A percentile compares a stretch with the other conserved stretches of the same genome.
Conservation (phyloP, 2,797 vertebrate species). For the Mallotus villosus region DNA sequence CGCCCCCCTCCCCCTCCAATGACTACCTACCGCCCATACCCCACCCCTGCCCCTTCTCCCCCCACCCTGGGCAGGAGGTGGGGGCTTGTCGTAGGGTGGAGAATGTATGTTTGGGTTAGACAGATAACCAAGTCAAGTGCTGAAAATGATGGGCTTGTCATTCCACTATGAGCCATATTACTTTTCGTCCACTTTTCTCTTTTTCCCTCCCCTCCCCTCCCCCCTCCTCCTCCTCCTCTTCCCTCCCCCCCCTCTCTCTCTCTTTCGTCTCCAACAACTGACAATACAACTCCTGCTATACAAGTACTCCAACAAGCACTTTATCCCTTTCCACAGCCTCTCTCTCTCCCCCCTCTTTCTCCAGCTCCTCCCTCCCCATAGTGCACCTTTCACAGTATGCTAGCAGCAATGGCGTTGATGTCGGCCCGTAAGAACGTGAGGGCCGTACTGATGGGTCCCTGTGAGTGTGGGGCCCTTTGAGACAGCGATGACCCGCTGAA, state of each 20-base stretch:
- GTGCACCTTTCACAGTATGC: slow-evolving; percentile 77
- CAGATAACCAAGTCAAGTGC: slow-evolving; percentile 64
- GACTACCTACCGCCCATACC: neutral
- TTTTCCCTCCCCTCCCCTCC: slow-evolving; percentile 29
- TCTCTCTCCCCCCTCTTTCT: slow-evolving; percentile 2
- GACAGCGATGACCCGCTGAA: slow-evolving; percentile 88
- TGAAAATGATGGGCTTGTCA: slow-evolving; percentile 75
- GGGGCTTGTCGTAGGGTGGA: slow-evolving; percentile 53
- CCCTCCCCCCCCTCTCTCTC: slow-evolving; percentile 16
- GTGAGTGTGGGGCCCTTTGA: slow-evolving; percentile 92
- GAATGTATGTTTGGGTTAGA: slow-evolving; percentile 32
- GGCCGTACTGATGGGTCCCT: slow-evolving; percentile 88
- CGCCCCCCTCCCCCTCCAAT: slow-evolving; percentile 67
- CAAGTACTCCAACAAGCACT: slow-evolving; percentile 9
- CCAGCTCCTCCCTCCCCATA: neutral
- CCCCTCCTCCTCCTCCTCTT: slow-evolving; percentile 14
- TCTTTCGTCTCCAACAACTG: slow-evolving; percentile 11
- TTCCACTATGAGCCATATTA: slow-evolving; percentile 80
- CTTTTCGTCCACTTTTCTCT: slow-evolving; percentile 59
- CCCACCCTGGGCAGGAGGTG: slow-evolving; percentile 52
- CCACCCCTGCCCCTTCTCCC: neutral
- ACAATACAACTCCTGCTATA: neutral
- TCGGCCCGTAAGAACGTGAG: slow-evolving; percentile 91
- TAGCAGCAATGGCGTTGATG: slow-evolving; percentile 63
- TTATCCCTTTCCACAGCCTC: slow-evolving; percentile 10